Evolutionary conservation across 2,797 vertebrate genomes (phyloP), one percentile per base, ranked within the genome.

Genomic region (Furcifer pardalis): DNA sequence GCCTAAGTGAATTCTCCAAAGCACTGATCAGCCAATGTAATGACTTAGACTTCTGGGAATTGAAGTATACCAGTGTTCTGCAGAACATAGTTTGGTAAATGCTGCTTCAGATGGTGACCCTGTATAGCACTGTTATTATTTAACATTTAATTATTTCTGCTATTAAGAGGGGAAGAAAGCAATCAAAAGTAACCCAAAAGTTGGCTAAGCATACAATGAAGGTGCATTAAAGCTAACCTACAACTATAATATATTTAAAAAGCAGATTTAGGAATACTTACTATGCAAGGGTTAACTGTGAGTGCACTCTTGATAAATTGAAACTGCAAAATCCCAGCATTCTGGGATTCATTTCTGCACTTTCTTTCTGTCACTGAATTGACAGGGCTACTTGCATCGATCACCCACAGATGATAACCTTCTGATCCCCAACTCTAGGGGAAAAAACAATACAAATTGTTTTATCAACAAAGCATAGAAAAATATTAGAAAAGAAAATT

Each of bases 261-360:
- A 69, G 1, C 6, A 35, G 40, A 75, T 15, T 79, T 86, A 87
- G 68, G 81, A 75, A 80, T 75, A 94, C 98, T 96, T 96, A 99
- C 98, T 96, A 98, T 99, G 96, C 98, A 99, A 69, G 98, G 98
- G 91, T 99, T 99, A 91, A 98, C 97, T 2, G 98, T 98, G 94
- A 99, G 98, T n/a, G 97, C 98, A 76, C 98, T 99, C 95, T 99
- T 99, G 90, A 99, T 98, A 93, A 99, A 99, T 91, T 99, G 98
- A 92, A 99, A 99, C 68, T 99, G 98, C 88, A 99, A 96, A 89
- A 99, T 98, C 85, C 97, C 97, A 30, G 97, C 96, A 17, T 97
- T 97, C 76, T 89, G 89, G 86, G 95, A 92, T 90, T 94, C 77
- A 23, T 65, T 95, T 85, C 90, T 93, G 87, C 93, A 88, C 88